Conservation (phyloP, 2,888 invertebrate genomes). For the Rhamphomyia laevipes region DNA sequence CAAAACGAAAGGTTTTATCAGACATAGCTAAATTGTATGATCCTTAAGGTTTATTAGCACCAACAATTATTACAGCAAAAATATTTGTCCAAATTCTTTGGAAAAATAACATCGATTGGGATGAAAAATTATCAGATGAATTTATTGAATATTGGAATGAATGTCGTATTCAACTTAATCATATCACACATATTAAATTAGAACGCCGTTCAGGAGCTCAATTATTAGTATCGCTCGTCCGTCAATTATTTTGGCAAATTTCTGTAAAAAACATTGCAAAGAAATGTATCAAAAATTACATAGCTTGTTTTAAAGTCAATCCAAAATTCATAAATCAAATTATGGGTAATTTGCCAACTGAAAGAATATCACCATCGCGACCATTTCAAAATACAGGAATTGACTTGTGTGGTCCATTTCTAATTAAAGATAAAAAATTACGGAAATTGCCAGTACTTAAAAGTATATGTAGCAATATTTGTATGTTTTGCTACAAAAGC, state of each 20-base stretch:
- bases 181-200: background rate
- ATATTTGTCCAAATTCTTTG: conserved; percentile 12
- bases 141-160: conserved; percentile 3
- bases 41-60: conserved; percentile 9
- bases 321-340: conserved; percentile 12
- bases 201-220: conserved; percentile 5
- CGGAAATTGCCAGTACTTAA: conserved; percentile 8
- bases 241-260: conserved; percentile 18
- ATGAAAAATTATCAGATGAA: conserved; percentile 9
- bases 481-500: conserved; percentile 14
- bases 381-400: conserved; percentile 9
- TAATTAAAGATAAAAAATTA: background rate
- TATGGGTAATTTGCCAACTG: conserved; percentile 14
- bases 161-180: background rate
- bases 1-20: conserved; percentile 1
- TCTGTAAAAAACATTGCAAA: conserved; percentile 13
- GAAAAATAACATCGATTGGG: conserved; percentile 9
- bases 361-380: conserved; percentile 6
- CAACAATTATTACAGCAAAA: conserved; percentile 11
- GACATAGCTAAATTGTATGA: conserved; percentile 10
- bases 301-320: conserved; percentile 11
- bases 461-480: conserved; percentile 14
- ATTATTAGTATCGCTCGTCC: conserved; percentile 6
- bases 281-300: conserved; percentile 11
- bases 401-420: conserved; percentile 11